These are phyloP conservation scores for Poecilia velifera DNA, from an alignment of 2,797 vertebrate genomes.

Conservation along the genomic window DNA sequence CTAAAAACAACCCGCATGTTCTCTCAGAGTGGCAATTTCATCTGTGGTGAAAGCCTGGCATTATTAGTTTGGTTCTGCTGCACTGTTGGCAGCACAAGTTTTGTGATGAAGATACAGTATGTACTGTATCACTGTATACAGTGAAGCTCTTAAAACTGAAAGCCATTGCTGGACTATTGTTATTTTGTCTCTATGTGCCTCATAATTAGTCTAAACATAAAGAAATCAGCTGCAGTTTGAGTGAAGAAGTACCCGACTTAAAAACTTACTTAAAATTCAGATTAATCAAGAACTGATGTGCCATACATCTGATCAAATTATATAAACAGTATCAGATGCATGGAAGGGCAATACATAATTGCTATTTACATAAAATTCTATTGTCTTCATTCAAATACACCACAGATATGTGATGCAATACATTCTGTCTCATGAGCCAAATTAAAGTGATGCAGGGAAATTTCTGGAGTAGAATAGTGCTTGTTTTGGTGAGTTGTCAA, in stretches of 20 bases:
- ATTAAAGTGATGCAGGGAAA: too few species aligned
- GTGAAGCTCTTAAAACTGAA: not conserved
- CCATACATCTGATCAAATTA: not conserved
- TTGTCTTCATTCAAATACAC: not conserved
- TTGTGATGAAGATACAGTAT: not conserved
- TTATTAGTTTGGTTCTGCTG: not conserved
- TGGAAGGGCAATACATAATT: not conserved
- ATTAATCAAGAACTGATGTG: not conserved
- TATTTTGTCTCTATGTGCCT: not conserved
- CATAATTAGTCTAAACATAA: not conserved
- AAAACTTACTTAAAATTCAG: not conserved
- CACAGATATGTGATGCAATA: not conserved
- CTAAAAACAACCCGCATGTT: not conserved
- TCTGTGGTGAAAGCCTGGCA: not conserved
- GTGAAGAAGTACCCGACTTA: too few species aligned
- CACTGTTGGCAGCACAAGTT: not conserved
- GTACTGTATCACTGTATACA: not conserved
- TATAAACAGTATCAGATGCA: not conserved
- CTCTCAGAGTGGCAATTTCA: not conserved
- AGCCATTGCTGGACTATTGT: not conserved
- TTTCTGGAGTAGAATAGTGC: not conserved
- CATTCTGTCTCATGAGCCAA: not conserved
- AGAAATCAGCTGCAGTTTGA: not conserved
- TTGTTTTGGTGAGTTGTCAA: conserved; percentile 1
- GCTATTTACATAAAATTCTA: not conserved